Conservation (phyloP, 2,113 vertebrate species). For the Emydura subglobosa region DNA sequence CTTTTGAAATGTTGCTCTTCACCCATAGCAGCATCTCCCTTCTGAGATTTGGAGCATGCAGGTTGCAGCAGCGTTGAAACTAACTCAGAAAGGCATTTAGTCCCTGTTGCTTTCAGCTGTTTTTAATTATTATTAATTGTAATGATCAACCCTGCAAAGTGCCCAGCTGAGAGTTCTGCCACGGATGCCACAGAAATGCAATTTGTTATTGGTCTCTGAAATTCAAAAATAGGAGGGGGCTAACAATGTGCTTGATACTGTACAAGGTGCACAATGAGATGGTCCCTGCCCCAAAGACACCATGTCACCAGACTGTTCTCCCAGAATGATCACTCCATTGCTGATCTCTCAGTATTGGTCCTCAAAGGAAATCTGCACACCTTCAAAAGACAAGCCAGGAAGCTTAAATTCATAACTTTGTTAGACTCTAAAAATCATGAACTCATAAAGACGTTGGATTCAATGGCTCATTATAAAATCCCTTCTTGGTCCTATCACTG, state of each 20-base stretch:
- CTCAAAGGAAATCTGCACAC: not conserved
- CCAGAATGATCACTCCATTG: not conserved
- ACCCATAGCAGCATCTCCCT: not conserved
- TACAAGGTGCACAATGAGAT: rapidly evolving
- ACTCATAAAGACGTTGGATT: not conserved
- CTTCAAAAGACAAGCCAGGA: not conserved
- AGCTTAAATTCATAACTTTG: not conserved
- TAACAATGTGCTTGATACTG: rapidly evolving
- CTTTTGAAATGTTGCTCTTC: constrained; percentile 23
- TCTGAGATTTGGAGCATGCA: not conserved
- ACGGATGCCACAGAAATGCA: not conserved
- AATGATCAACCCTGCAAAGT: not conserved
- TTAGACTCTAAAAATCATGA: not conserved
- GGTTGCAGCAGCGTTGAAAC: not conserved
- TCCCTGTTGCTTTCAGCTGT: constrained; percentile 1
- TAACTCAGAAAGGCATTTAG: not conserved
- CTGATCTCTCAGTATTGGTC: not conserved
- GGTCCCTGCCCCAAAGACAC: not conserved
- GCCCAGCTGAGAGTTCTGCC: not conserved
- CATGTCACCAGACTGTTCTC: not conserved
- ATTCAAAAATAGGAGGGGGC: not conserved
- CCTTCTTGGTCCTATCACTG: not conserved
- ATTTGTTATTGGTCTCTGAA: not conserved
- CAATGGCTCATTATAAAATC: not conserved
- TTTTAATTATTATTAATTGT: constrained; percentile 27